Percentiles rank a stretch among this genome's conserved stretches.
phyloP scores from a whole-genome alignment of 1,140 invertebrate genomes.

The Meloidogyne floridensis region DNA sequence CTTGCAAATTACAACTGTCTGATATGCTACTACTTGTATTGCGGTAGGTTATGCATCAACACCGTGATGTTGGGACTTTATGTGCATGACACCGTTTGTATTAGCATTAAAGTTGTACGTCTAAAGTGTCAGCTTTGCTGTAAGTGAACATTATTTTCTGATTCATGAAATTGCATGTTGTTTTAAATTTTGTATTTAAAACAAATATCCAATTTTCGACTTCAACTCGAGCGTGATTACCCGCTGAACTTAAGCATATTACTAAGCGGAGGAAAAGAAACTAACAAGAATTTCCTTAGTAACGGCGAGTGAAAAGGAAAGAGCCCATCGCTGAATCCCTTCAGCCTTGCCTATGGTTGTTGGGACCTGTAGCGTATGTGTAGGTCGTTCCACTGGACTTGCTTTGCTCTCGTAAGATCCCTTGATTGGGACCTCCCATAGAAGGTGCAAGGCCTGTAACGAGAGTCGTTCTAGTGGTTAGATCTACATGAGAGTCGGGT shows the following conservation, averaged over 20 bases:
- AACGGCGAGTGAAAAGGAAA: conserved; percentile 82
- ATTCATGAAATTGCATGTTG: no score
- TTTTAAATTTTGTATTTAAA: no score
- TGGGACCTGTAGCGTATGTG: conserved; percentile 75
- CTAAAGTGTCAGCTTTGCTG: no score
- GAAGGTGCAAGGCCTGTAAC: conserved; percentile 36
- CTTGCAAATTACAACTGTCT: no score
- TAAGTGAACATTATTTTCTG: no score
- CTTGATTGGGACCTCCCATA: conserved; percentile 28
- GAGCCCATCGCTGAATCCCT: conserved; percentile 75
- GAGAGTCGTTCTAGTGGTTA: not conserved
- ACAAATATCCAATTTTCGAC: no score
- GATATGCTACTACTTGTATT: no score
- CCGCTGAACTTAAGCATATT: conserved; percentile 84
- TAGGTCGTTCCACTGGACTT: conserved; percentile 68
- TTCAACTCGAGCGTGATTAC: conserved; percentile 75
- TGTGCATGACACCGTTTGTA: no score
- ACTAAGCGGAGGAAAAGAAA: conserved; percentile 89
- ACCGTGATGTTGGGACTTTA: no score
- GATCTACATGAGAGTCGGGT: conserved; percentile 74
- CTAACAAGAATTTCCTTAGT: conserved; percentile 83
- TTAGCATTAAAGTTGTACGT: no score
- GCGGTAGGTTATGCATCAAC: no score
- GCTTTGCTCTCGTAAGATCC: conserved; percentile 41
- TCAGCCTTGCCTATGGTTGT: conserved; percentile 58